Conservation (phyloP, 2,113 vertebrate species). For the Theristicus caerulescens region DNA sequence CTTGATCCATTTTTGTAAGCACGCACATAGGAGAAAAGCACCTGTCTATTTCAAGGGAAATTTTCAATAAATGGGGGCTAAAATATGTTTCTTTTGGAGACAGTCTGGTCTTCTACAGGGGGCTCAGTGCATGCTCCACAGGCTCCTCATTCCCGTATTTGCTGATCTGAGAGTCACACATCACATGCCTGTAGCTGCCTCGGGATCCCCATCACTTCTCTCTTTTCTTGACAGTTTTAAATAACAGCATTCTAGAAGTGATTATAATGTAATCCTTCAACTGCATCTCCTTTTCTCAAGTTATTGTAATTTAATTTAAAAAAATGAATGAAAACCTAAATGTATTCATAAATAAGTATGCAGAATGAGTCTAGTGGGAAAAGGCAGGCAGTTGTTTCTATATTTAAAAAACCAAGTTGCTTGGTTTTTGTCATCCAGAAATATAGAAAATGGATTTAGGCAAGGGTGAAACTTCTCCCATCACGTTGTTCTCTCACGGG, state of each 20-base stretch:
- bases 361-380: not conserved
- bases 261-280: not conserved
- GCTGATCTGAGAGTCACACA: not conserved
- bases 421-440: not conserved
- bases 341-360: not conserved
- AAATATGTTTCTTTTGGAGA: fast-evolving
- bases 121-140: not conserved
- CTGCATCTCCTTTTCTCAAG: not conserved
- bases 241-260: not conserved
- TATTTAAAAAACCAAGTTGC: not conserved
- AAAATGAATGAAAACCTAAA: not conserved
- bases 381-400: not conserved
- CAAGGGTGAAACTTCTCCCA: not conserved
- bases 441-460: not conserved
- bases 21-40: not conserved
- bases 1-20: not conserved
- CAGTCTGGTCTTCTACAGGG: not conserved
- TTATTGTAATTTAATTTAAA: not conserved
- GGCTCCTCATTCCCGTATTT: fast-evolving
- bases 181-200: not conserved
- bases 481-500: not conserved
- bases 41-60: not conserved
- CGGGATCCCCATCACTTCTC: not conserved
- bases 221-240: not conserved
- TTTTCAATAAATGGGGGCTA: not conserved